Conservation (phyloP, 2,797 vertebrate genomes). For the Gastrophryne carolinensis region DNA sequence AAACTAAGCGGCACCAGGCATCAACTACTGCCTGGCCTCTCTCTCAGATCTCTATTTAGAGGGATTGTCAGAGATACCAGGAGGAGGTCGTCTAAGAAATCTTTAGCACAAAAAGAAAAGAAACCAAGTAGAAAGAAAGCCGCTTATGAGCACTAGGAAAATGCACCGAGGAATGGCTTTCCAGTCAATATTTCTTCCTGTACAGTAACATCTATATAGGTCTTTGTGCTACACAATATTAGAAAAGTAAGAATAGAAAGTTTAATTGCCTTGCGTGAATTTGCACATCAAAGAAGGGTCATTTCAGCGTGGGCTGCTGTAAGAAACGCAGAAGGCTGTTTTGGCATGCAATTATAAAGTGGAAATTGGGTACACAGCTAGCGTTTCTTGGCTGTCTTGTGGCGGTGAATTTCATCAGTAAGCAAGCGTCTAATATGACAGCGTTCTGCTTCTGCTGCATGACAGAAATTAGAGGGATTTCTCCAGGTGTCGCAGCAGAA, state of each 20-base stretch:
- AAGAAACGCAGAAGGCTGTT: not conserved
- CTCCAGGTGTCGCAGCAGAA: not conserved
- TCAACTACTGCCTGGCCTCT: not conserved
- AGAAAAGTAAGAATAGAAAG: not conserved
- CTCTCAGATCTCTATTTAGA: conserved; percentile 8
- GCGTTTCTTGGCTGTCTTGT: not conserved
- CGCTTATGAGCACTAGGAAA: conserved; percentile 29
- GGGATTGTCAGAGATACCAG: not conserved
- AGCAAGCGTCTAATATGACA: not conserved
- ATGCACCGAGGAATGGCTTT: conserved; percentile 30
- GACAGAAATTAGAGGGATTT: not conserved
- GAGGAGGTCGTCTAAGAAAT: not conserved
- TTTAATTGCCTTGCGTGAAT: not conserved
- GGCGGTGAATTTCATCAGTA: not conserved
- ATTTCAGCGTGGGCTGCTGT: not conserved
- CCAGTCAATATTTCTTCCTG: conserved; percentile 12
- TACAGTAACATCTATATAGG: not conserved
- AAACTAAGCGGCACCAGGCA: not conserved
- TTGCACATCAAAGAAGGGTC: conserved; percentile 15
- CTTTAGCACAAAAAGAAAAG: conserved; percentile 22
- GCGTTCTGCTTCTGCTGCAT: not conserved
- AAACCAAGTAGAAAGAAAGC: conserved; percentile 41
- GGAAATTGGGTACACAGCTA: not conserved
- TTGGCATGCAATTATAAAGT: not conserved
- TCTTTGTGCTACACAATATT: not conserved